Conservation (phyloP, 2,888 invertebrate genomes). For the Trissolcus brochymenae region DNA sequence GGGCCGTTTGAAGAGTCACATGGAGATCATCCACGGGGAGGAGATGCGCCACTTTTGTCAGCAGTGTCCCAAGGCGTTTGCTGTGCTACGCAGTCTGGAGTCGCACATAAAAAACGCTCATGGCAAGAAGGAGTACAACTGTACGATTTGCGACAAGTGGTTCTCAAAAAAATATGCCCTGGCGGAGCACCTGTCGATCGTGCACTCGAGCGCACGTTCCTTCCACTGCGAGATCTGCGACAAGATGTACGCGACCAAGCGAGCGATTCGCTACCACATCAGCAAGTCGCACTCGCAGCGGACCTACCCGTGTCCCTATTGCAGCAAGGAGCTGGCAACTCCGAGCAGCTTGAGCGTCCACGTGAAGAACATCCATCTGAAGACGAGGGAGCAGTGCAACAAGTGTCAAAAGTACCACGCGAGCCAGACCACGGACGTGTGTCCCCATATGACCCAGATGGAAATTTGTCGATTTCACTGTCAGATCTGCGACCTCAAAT, state of each 20-base stretch:
- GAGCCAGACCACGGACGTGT: background rate
- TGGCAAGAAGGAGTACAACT: slow-evolving; percentile 9
- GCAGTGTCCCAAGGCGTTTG: slow-evolving; percentile 15
- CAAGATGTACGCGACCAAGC: slow-evolving; percentile 31
- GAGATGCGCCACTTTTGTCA: background rate
- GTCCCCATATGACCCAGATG: slow-evolving; percentile 12
- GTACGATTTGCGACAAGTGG: slow-evolving; percentile 19
- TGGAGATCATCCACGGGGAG: slow-evolving; percentile 21
- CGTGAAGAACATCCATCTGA: slow-evolving; percentile 20
- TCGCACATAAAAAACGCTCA: slow-evolving; percentile 19
- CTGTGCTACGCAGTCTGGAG: background rate
- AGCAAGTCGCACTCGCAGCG: background rate
- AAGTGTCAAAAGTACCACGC: slow-evolving; percentile 26
- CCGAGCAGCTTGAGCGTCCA: slow-evolving; percentile 13
- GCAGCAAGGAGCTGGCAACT: slow-evolving; percentile 12
- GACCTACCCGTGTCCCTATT: slow-evolving; percentile 20
- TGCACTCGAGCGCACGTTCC: background rate
- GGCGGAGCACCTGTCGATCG: slow-evolving; percentile 21
- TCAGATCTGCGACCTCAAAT: slow-evolving; percentile 21
- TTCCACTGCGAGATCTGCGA: slow-evolving; percentile 39
- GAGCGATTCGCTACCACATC: slow-evolving; percentile 26
- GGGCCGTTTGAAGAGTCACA: slow-evolving; percentile 18
- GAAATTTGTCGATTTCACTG: slow-evolving; percentile 19
- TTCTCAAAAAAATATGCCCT: slow-evolving; percentile 31
- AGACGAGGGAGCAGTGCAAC: background rate